Percentiles rank a stretch among this genome's conserved stretches.
Conservation (phyloP, 2,888 invertebrate genomes). For the Silvanus unidentatus region DNA sequence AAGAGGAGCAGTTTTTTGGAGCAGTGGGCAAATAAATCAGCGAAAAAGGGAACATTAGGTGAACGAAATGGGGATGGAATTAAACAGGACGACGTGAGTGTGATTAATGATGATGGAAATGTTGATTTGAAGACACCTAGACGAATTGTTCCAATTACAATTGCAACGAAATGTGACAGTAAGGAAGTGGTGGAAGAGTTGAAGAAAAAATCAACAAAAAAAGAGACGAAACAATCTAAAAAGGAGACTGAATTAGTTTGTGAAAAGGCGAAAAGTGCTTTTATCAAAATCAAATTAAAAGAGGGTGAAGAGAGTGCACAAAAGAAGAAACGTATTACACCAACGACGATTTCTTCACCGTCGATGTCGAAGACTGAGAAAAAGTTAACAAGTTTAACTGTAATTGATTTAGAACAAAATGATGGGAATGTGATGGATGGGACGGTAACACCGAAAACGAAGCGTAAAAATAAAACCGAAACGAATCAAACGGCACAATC, state of each 20-base stretch:
- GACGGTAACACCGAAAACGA: neutral
- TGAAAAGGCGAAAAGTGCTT: neutral
- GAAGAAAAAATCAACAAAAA: neutral
- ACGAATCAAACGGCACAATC: constrained; percentile 6
- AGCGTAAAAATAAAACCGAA: constrained; percentile 2
- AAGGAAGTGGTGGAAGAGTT: neutral
- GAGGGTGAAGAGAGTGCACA: too few species aligned
- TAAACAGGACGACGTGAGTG: constrained; percentile 7
- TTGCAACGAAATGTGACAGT: neutral
- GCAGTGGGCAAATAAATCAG: constrained; percentile 36
- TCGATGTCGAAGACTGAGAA: too few species aligned
- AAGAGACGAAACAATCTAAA: neutral
- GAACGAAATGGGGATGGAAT: constrained; percentile 2
- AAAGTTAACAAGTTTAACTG: neutral
- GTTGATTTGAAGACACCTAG: neutral
- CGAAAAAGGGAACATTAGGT: too few species aligned
- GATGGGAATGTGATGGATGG: too few species aligned
- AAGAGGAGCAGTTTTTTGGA: constrained; percentile 38
- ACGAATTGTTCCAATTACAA: neutral
- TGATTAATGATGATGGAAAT: neutral
- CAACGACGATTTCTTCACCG: too few species aligned
- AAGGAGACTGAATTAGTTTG: neutral
- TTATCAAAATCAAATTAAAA: too few species aligned
- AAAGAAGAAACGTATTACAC: too few species aligned
- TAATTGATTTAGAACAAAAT: too few species aligned